A percentile compares a stretch with the other conserved stretches of the same genome.
These are phyloP conservation scores for Solea senegalensis DNA, from an alignment of 2,113 vertebrate genomes.

Conservation along the genomic window DNA sequence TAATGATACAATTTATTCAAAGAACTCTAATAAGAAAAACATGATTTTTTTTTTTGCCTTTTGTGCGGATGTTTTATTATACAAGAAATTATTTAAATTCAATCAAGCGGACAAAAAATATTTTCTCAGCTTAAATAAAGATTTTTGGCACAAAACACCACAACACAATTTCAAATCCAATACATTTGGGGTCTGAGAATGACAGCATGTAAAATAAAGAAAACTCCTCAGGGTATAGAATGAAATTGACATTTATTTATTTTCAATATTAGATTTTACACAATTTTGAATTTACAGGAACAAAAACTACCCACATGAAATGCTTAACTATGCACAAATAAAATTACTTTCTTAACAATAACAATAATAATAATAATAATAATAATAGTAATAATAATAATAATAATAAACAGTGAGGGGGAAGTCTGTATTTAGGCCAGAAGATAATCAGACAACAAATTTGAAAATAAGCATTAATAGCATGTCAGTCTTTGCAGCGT, in stretches of 20 bases:
- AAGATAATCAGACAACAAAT: constrained; percentile 48
- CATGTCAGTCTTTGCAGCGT: constrained; percentile 18
- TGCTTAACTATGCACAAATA: constrained; percentile 72
- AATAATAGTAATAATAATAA: constrained; percentile 29
- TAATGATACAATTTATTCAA: too few relatives aligned
- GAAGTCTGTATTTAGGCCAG: constrained; percentile 46
- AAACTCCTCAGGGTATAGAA: constrained; percentile 18
- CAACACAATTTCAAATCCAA: too few relatives aligned
- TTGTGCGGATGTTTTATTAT: too few relatives aligned
- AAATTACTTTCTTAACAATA: constrained; percentile 57
- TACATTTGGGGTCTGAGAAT: too few relatives aligned
- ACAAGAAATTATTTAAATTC: too few relatives aligned
- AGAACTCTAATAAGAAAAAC: too few relatives aligned
- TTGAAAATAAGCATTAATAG: constrained; percentile 30
- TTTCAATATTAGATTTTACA: constrained; percentile 79
- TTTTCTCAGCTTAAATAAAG: too few relatives aligned
- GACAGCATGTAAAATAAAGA: neutral
- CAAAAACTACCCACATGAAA: constrained; percentile 77
- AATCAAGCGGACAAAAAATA: too few relatives aligned
- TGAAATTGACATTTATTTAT: constrained; percentile 78
- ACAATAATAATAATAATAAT: constrained; percentile 41
- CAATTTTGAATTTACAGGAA: constrained; percentile 75
- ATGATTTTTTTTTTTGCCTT: too few relatives aligned
- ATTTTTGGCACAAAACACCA: too few relatives aligned
- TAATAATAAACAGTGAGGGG: constrained; percentile 39